Conservation (phyloP, 2,797 vertebrate species). For the Semaprochilodus insignis region DNA sequence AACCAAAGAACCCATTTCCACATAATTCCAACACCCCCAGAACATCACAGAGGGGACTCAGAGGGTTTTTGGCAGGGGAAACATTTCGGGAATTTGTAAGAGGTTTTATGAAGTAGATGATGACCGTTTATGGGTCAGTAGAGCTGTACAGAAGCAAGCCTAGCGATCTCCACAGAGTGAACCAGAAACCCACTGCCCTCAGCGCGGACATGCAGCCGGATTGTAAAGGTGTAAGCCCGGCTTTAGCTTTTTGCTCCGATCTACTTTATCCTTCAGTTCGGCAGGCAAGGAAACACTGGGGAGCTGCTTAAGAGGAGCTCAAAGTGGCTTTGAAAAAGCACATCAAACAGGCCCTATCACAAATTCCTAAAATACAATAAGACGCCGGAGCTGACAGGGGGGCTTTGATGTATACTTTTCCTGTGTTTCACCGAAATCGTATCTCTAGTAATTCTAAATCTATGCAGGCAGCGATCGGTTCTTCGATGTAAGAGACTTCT, state of each 20-base stretch:
- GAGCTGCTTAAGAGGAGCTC: slow-evolving; percentile 59
- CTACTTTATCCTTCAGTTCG: slow-evolving; percentile 64
- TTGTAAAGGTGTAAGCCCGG: slow-evolving; percentile 38
- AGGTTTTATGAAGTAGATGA: neutral
- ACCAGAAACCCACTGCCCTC: neutral
- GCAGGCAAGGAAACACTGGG: slow-evolving; percentile 56
- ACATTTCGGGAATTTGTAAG: neutral
- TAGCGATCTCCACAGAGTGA: neutral
- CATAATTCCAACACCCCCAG: no score
- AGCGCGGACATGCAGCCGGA: slow-evolving; percentile 22
- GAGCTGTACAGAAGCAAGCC: neutral
- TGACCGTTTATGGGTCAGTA: neutral
- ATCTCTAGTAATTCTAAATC: slow-evolving; percentile 67
- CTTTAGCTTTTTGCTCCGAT: slow-evolving; percentile 54
- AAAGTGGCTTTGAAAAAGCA: slow-evolving; percentile 75
- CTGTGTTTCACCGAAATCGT: slow-evolving; percentile 60
- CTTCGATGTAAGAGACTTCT: slow-evolving; percentile 48
- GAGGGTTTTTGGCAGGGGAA: no score
- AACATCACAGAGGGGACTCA: no score
- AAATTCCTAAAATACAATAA: slow-evolving; percentile 71
- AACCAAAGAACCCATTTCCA: no score
- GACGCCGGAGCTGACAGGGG: slow-evolving; percentile 62
- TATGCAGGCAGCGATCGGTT: slow-evolving; percentile 52
- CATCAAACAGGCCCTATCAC: slow-evolving; percentile 76
- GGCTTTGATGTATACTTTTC: slow-evolving; percentile 76